Base-by-base conservation (phyloP, 2,797 vertebrate species). In the Moxostoma hubbsi region DNA sequence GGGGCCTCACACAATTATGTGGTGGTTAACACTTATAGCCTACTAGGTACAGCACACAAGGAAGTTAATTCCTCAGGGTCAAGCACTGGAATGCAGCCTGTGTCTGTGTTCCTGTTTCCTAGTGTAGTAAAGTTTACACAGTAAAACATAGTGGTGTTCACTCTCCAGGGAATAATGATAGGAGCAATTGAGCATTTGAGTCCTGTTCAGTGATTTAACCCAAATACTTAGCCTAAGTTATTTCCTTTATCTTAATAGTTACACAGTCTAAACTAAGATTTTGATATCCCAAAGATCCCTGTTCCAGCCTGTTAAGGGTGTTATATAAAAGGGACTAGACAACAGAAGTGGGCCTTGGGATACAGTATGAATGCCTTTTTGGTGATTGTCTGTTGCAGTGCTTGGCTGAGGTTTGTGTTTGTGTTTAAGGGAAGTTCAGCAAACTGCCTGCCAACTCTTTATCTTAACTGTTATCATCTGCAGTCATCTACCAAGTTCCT, bases 31-130 rank as follows among this genome's bases (percentile, higher is more conserved):
- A 36, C 4, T 4, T 36, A 36, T 36, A 36, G 36, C 3, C 36
- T 36, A 36, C 36, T 36, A 36, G 36, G 36, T 12, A 54, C 36
- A 65, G 46, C 43, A 7, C 16, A 73, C 43, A 55, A 72, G 75
- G 49, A 82, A 78, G 70, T 73, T 9, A 59, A 15, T 63, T 78
- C 81, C 36, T 68, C 36, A 47, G 24, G 75, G 75, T 68, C 63
- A 47, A 47, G 9, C 15, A 7, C 47, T 62, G 69, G 69, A 77
- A 45, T 76, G 64, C 54, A 12, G 46, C n/a, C 36, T 8, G 6
- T 15, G 15, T 12, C 68, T 53, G 15, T 50, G 62, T 43, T 65
- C 36, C 55, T 72, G 63, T 72, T 66, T 82, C 47, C 49, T 47
- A 7, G 7, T 47, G 46, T 62, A 74, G 50, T 57, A 9, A 63